phyloP scores from a whole-genome alignment of 2,113 vertebrate species.

The Rhadina sibilatrix region DNA sequence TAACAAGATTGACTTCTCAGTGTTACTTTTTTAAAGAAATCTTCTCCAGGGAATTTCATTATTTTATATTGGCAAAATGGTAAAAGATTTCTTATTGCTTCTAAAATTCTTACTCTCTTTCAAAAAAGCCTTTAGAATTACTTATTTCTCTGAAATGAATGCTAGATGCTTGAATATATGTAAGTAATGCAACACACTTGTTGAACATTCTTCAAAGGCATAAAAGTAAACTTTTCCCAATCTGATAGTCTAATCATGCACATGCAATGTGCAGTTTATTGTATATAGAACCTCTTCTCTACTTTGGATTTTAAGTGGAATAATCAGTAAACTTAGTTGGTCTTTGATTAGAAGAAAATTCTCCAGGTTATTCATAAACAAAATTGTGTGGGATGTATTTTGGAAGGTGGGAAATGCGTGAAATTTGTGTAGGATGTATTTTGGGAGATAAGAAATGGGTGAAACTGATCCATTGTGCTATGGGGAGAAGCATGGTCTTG shows the following conservation, averaged over 20 bases:
- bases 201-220: neutral
- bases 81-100: neutral
- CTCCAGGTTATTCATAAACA: neutral
- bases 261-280: neutral
- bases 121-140: neutral
- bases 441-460: neutral
- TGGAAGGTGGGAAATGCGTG: neutral
- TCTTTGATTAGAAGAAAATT: neutral
- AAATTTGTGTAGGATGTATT: no score
- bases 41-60: neutral
- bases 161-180: neutral
- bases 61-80: neutral
- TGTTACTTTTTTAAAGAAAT: neutral
- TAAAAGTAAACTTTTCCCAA: neutral
- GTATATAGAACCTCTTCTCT: neutral
- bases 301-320: neutral
- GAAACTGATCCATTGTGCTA: neutral
- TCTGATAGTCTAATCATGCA: neutral
- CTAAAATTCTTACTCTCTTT: neutral
- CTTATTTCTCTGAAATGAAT: neutral
- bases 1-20: neutral
- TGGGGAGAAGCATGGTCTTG: neutral
- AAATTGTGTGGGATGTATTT: neutral
- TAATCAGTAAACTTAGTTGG: neutral
- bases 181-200: neutral